A percentile compares a stretch with the other conserved stretches of the same genome.
phyloP scores from a whole-genome alignment of 2,888 invertebrate genomes.

The Drosophila ochracea region DNA sequence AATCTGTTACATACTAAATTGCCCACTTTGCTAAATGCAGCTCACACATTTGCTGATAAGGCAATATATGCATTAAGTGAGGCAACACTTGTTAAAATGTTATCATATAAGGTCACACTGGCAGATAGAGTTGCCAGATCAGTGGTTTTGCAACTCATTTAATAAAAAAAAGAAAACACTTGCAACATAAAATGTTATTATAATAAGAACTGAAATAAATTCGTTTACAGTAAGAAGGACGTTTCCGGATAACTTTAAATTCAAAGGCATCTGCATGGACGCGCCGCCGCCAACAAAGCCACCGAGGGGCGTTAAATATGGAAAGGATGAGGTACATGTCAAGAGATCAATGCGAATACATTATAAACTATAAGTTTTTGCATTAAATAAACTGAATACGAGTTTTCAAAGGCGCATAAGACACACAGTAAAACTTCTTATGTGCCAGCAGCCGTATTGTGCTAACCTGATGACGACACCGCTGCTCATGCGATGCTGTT shows the following conservation, averaged over 20 bases:
- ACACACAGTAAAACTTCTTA: not conserved
- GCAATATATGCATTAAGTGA: not conserved
- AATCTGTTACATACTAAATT: not conserved
- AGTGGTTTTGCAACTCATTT: constrained; percentile 30
- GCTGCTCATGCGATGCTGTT: constrained; percentile 15
- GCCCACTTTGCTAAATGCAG: constrained; percentile 18
- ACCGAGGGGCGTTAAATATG: constrained; percentile 93
- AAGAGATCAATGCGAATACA: constrained; percentile 7
- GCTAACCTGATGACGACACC: constrained; percentile 68
- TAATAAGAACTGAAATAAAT: constrained; percentile 12
- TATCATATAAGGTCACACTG: constrained; percentile 36
- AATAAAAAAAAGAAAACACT: constrained; percentile 39
- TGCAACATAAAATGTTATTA: constrained; percentile 47
- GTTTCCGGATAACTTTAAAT: constrained; percentile 48
- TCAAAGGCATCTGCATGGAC: constrained; percentile 85
- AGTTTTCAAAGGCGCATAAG: not conserved
- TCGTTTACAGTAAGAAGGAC: constrained; percentile 30
- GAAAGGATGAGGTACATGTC: constrained; percentile 91
- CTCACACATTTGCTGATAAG: not conserved
- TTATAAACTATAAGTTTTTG: not conserved
- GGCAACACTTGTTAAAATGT: not conserved
- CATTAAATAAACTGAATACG: not conserved
- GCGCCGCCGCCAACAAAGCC: constrained; percentile 92
- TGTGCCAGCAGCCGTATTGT: not conserved
- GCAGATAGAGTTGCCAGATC: constrained; percentile 25